Conservation (phyloP, 2,888 invertebrate genomes). For the Melinaea marsaeus region DNA sequence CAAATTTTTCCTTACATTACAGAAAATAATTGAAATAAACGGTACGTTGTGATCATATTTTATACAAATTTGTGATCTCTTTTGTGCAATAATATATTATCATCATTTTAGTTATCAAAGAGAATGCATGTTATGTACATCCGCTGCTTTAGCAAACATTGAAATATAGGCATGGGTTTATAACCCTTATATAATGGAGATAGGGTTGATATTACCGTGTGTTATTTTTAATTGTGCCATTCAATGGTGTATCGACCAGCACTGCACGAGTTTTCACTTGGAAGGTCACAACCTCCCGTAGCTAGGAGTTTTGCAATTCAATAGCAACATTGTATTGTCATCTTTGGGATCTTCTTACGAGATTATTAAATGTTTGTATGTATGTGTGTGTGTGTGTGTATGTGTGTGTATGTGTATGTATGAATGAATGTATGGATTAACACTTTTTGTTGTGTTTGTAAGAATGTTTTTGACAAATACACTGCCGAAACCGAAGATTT, state of each 20-base stretch:
- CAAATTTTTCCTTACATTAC: too few relatives aligned
- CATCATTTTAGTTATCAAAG: slow-evolving; percentile 3
- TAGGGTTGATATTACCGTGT: neutral
- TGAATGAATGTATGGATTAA: too few relatives aligned
- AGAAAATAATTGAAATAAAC: too few relatives aligned
- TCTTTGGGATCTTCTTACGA: too few relatives aligned
- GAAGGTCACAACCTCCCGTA: neutral
- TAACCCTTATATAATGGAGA: neutral
- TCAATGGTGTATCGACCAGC: neutral
- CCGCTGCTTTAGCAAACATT: neutral
- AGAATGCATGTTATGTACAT: neutral
- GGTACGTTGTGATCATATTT: neutral
- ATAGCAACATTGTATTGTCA: too few relatives aligned
- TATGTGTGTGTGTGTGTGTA: too few relatives aligned
- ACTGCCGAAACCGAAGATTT: too few relatives aligned
- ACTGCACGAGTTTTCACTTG: neutral
- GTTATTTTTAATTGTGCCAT: neutral
- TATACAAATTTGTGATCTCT: neutral
- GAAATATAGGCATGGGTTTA: neutral
- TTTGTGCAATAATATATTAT: neutral
- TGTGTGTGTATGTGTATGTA: too few relatives aligned
- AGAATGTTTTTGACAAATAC: too few relatives aligned
- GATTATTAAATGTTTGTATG: too few relatives aligned
- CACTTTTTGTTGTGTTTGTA: too few relatives aligned
- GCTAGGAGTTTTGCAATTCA: too few relatives aligned